Evolutionary conservation across 2,113 vertebrate species (phyloP).

Genomic region (Sceloporus undulatus): DNA sequence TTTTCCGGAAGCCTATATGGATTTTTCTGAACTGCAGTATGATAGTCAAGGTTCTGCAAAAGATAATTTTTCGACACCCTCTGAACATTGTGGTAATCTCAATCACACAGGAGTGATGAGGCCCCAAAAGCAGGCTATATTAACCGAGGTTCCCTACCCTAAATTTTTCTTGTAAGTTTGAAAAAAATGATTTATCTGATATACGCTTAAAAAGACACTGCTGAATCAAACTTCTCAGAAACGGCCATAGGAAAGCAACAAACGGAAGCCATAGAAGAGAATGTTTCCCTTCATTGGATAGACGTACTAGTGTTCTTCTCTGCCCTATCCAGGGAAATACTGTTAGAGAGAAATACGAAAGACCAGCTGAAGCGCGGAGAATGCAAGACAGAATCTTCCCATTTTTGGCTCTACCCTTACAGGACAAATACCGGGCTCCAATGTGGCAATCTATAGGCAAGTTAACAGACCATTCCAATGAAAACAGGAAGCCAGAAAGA

Average conservation of each 20-base stretch:
- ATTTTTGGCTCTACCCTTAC: not conserved
- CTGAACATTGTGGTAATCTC: not conserved
- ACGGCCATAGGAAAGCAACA: not conserved
- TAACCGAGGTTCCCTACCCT: not conserved
- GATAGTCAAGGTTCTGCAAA: not conserved
- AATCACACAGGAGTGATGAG: too few relatives aligned
- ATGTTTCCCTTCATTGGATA: not conserved
- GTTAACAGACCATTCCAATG: conserved; percentile 21
- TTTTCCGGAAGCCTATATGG: not conserved
- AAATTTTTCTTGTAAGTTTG: not conserved
- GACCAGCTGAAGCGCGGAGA: not conserved
- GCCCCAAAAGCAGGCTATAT: not conserved
- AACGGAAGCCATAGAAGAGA: not conserved
- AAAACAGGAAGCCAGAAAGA: conserved; percentile 34
- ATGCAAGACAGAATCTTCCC: not conserved
- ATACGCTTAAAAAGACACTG: not conserved
- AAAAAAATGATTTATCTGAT: not conserved
- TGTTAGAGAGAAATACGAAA: not conserved
- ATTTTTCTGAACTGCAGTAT: not conserved
- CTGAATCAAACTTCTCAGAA: not conserved
- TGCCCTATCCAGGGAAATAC: not conserved
- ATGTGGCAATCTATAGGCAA: not conserved
- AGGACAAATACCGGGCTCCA: not conserved
- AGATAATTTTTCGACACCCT: not conserved
- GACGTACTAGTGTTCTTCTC: not conserved